These are phyloP conservation scores for Drosophila pruinosa DNA, from an alignment of 1,140 invertebrate genomes.

Conservation along the genomic window DNA sequence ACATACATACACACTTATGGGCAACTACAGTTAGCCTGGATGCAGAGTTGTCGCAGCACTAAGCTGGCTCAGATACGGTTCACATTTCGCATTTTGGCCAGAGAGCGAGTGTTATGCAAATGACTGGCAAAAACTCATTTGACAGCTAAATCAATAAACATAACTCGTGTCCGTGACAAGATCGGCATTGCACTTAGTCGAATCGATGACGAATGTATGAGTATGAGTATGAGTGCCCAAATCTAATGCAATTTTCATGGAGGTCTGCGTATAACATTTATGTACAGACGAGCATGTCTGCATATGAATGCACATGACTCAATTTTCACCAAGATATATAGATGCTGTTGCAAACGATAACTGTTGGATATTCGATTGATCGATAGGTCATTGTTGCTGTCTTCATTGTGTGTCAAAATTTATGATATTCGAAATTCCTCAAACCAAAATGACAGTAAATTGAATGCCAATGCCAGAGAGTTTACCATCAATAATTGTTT, in stretches of 20 bases:
- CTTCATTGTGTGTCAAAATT: slow-evolving; percentile 44
- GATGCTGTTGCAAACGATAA: slow-evolving; percentile 13
- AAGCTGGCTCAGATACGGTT: slow-evolving; percentile 1
- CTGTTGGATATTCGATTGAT: background rate
- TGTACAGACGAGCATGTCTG: background rate
- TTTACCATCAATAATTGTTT: slow-evolving; percentile 48
- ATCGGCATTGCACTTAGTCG: slow-evolving; percentile 51
- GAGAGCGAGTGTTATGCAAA: slow-evolving; percentile 53
- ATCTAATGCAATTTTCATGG: slow-evolving; percentile 27
- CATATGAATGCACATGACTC: slow-evolving; percentile 35
- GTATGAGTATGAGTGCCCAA: slow-evolving; percentile 17
- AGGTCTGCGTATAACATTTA: slow-evolving; percentile 8
- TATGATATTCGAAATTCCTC: slow-evolving; percentile 51
- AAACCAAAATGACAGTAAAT: slow-evolving; percentile 45
- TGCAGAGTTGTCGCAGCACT: slow-evolving; percentile 22
- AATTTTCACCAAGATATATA: slow-evolving; percentile 25
- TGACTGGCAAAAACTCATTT: slow-evolving; percentile 49
- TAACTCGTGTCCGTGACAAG: slow-evolving; percentile 51
- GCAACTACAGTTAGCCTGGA: background rate
- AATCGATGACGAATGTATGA: slow-evolving; percentile 3
- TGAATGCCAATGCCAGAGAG: slow-evolving; percentile 69
- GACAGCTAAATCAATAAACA: slow-evolving; percentile 73
- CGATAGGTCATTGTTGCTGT: slow-evolving; percentile 9
- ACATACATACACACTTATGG: background rate
- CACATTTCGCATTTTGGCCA: background rate